Evolutionary conservation across 1,140 invertebrate genomes (phyloP).

Genomic region (Saxidomus purpurata): DNA sequence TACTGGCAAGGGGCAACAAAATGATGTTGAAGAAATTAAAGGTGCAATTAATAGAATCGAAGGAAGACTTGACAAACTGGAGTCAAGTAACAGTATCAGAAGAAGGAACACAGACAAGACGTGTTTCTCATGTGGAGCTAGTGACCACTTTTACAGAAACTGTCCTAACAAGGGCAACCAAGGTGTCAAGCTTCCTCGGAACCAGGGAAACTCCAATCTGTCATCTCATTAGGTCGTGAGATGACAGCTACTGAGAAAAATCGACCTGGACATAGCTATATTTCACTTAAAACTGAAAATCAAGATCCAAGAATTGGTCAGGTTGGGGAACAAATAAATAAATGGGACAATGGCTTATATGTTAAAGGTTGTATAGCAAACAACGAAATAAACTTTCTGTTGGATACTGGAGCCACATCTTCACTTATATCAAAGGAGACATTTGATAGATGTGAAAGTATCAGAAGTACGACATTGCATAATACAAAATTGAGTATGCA

Average conservation of each 20-base stretch:
- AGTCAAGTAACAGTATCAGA: neutral
- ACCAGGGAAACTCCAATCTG: constrained; percentile 17
- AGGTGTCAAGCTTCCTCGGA: neutral
- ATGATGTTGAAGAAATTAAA: neutral
- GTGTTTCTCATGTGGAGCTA: neutral
- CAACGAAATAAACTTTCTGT: neutral
- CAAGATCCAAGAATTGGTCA: neutral
- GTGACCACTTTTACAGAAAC: neutral
- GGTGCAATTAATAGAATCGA: neutral
- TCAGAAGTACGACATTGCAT: neutral
- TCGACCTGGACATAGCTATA: neutral
- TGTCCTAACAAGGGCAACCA: constrained; percentile 1
- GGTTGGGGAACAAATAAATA: neutral
- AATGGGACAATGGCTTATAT: constrained; percentile 41
- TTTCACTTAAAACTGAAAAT: neutral
- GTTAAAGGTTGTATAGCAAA: neutral
- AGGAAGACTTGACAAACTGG: neutral
- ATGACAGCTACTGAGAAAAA: neutral
- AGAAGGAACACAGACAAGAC: neutral
- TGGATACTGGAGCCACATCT: constrained; percentile 15
- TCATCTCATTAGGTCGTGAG: constrained; percentile 4
- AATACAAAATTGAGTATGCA: neutral
- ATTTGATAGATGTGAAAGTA: neutral
- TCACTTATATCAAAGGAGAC: constrained; percentile 3
- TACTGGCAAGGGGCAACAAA: too few relatives aligned